Base-by-base conservation (phyloP, 2,888 invertebrate species). In the Ornithoptera priamus region DNA sequence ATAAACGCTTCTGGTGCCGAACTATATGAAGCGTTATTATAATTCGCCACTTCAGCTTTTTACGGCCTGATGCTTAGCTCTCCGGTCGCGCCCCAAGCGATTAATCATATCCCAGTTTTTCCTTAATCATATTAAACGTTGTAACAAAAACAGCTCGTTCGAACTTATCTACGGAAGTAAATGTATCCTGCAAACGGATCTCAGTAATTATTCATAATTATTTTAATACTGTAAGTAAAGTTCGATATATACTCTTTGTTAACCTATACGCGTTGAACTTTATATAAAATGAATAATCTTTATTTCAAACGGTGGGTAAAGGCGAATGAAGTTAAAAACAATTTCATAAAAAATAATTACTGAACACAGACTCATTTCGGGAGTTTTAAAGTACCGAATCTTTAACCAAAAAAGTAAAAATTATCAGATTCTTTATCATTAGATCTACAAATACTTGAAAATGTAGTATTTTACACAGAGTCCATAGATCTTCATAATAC, bases 121-220 rank as follows among this genome's bases (percentile, higher is more conserved):
- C 36, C 68, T 69, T 65, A 69, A 69, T 69, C 60, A 64, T 65
- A 65, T 69, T 69, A 69, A 69, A 65, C 64, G 68, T 59, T 58
- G 30, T 65, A 69, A 69, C 68, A 69, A 65, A 68, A 69, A 69
- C 68, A 56, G 60, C 68, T 69, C 64, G 60, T 65, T 56, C 36
- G 24, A 56, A 60, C 68, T 69, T 58, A 69, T 69, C 68, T 56
- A 50, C 59, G 24, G 36, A 65, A 60, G 36, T 64, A 60, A 65
- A 56, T 65, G 63, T 68, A 58, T 58, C 57, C 22, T 10, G 57
- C 22, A 10, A 22, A 15, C 57, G 57, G 57, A 58, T 58, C 22
- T 58, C 57, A 24, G 57, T 22, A 60, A 60, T 60, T 60, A 60
- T 60, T 60, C 36, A 58, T 58, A 58, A 58, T 58, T 58, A 24